These are phyloP conservation scores for Syrphus vitripennis DNA, from an alignment of 2,888 invertebrate genomes.

Conservation along the genomic window DNA sequence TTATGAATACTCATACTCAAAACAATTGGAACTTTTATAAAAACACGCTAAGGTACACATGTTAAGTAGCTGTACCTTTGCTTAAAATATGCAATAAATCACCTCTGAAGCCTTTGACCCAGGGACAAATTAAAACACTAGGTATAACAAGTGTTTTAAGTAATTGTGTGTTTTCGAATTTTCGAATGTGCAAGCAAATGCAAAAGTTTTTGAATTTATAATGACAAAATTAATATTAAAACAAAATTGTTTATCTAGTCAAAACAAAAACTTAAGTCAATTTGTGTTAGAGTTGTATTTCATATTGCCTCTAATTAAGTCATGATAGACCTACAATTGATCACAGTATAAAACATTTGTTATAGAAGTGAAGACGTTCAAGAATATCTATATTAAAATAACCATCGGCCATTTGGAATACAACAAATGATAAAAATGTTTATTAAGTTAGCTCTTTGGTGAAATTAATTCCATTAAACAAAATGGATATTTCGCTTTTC, in stretches of 20 bases:
- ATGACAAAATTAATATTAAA: neutral
- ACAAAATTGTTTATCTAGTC: neutral
- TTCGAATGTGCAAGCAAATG: neutral
- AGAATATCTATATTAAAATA: too few species aligned
- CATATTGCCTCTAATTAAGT: too few species aligned
- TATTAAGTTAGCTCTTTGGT: neutral
- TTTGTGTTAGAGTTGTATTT: too few species aligned
- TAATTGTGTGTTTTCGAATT: neutral
- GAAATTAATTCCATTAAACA: conserved; percentile 13
- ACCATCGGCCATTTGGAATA: neutral
- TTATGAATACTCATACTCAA: too few species aligned
- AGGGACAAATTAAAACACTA: neutral
- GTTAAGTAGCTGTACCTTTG: too few species aligned
- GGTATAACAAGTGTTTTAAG: neutral
- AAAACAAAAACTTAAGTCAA: neutral
- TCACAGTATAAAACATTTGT: too few species aligned
- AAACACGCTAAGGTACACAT: too few species aligned
- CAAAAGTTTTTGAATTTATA: neutral
- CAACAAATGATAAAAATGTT: neutral
- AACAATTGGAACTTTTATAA: too few species aligned
- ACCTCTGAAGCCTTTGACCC: neutral
- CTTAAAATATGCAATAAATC: too few species aligned
- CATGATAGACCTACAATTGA: too few species aligned
- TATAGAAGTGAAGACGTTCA: too few species aligned
- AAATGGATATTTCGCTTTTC: neutral